These are phyloP conservation scores for Trachymyrmex septentrionalis DNA, from an alignment of 1,140 invertebrate genomes.

Conservation along the genomic window DNA sequence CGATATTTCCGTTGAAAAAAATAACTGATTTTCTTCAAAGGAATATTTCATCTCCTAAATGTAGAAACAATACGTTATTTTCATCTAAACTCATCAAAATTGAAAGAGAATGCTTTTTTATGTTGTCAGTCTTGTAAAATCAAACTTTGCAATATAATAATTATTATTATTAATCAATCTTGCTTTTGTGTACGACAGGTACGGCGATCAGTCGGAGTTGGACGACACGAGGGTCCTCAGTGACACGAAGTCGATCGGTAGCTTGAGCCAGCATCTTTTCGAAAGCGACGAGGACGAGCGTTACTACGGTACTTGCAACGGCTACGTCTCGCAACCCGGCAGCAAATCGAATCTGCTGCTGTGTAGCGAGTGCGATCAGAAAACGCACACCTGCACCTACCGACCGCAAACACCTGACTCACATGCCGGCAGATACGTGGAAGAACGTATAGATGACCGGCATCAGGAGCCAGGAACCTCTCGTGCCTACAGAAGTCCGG, in stretches of 20 bases:
- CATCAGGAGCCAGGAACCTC: conserved; percentile 62
- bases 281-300: conserved; percentile 82
- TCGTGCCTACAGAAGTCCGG: conserved; percentile 65
- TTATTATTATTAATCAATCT: not conserved
- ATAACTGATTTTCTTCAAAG: no score
- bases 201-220: conserved; percentile 53
- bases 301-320: conserved; percentile 81
- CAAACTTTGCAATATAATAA: not conserved
- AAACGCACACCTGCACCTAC: conserved; percentile 81
- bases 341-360: conserved; percentile 85
- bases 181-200: conserved; percentile 26
- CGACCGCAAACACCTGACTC: conserved; percentile 81
- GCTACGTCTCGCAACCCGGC: conserved; percentile 82
- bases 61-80: no score
- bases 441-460: conserved; percentile 79
- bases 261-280: conserved; percentile 83
- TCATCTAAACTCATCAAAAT: no score
- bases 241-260: conserved; percentile 84
- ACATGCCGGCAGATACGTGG: conserved; percentile 77
- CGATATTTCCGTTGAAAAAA: no score
- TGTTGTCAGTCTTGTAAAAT: not conserved
- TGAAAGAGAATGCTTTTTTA: no score
- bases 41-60: no score
- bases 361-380: conserved; percentile 84
- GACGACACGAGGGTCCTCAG: conserved; percentile 69